phyloP scores from a whole-genome alignment of 2,888 invertebrate species.

The Athripsodes cinereus region DNA sequence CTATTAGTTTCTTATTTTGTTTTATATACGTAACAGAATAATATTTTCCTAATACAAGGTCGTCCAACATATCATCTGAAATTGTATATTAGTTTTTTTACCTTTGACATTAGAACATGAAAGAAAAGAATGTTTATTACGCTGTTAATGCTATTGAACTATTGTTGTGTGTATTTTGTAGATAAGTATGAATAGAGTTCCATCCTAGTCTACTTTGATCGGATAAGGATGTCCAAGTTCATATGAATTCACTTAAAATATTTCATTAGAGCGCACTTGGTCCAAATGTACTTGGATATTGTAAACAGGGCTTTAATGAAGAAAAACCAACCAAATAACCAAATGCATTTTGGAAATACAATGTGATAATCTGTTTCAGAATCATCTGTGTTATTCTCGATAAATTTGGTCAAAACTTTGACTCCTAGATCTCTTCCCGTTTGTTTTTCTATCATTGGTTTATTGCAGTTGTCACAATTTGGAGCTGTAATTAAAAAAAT shows the following conservation, averaged over 20 bases:
- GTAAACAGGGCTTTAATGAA: too few relatives aligned
- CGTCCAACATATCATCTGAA: slow-evolving; percentile 17
- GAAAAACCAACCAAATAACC: not conserved
- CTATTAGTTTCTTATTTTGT: not conserved
- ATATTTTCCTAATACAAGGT: slow-evolving; percentile 7
- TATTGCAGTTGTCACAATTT: slow-evolving; percentile 8
- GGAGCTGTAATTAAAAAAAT: slow-evolving; percentile 15
- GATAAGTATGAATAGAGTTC: too few relatives aligned
- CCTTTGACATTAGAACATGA: too few relatives aligned
- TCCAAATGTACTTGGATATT: too few relatives aligned
- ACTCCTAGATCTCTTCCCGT: slow-evolving; percentile 9
- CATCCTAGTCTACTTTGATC: too few relatives aligned
- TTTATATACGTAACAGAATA: slow-evolving; percentile 5
- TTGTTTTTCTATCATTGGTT: slow-evolving; percentile 11
- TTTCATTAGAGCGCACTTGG: too few relatives aligned
- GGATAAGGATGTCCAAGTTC: too few relatives aligned
- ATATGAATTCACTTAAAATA: too few relatives aligned
- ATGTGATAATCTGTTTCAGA: too few relatives aligned
- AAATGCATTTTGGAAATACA: not conserved
- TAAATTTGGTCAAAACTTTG: slow-evolving; percentile 5
- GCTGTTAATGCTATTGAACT: too few relatives aligned
- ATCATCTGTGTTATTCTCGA: not conserved
- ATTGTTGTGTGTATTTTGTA: too few relatives aligned
- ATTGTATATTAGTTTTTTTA: not conserved
- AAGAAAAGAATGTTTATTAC: too few relatives aligned